Conservation (phyloP, 2,888 invertebrate genomes). For the Agrotis exclamationis region DNA sequence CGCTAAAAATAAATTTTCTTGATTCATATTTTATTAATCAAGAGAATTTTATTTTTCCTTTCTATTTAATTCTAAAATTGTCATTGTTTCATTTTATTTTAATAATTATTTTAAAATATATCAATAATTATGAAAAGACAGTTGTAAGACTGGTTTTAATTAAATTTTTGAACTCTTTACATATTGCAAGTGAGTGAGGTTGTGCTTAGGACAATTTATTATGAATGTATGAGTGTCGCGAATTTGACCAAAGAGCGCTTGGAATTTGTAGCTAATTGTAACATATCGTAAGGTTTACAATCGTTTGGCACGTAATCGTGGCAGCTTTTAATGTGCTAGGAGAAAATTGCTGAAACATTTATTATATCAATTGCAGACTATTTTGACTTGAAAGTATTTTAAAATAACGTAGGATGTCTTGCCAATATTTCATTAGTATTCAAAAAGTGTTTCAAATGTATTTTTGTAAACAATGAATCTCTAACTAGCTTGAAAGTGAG, state of each 20-base stretch:
- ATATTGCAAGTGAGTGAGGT: constrained; percentile 62
- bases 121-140: constrained; percentile 31
- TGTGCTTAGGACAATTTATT: constrained; percentile 70
- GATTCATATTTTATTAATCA: background rate
- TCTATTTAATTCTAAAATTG: constrained; percentile 31
- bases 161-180: constrained; percentile 59
- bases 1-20: constrained; percentile 8
- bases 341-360: background rate
- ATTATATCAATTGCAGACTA: background rate
- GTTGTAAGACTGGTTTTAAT: constrained; percentile 67
- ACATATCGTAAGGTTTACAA: constrained; percentile 75
- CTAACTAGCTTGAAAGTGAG: background rate
- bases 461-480: constrained; percentile 1
- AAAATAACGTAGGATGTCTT: constrained; percentile 2
- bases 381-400: constrained; percentile 22
- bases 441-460: background rate
- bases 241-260: constrained; percentile 84
- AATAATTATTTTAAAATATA: constrained; percentile 55
- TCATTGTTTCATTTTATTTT: background rate
- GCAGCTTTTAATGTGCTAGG: constrained; percentile 44
- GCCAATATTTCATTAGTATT: constrained; percentile 7
- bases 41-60: background rate
- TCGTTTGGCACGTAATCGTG: constrained; percentile 54
- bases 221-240: constrained; percentile 65
- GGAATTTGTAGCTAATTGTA: constrained; percentile 73